These are phyloP conservation scores for Daktulosphaira vitifoliae DNA, from an alignment of 1,140 invertebrate species.

Conservation along the genomic window DNA sequence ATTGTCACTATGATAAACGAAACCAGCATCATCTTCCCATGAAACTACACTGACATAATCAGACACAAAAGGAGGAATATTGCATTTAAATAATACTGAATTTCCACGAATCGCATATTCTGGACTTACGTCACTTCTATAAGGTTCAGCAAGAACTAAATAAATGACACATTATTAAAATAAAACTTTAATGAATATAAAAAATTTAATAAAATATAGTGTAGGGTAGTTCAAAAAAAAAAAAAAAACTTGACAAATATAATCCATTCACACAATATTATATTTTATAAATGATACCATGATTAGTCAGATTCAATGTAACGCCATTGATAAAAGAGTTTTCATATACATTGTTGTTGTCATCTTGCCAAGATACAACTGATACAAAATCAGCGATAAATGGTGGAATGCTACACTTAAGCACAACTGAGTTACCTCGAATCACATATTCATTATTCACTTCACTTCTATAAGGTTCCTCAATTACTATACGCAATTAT, in stretches of 20 bases:
- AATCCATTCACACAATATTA: neutral
- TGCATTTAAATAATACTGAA: slow-evolving; percentile 85
- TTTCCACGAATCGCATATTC: slow-evolving; percentile 89
- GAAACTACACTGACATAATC: slow-evolving; percentile 80
- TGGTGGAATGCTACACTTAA: slow-evolving; percentile 85
- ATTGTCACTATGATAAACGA: slow-evolving; percentile 19
- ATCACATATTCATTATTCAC: slow-evolving; percentile 91
- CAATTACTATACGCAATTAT: slow-evolving; percentile 56
- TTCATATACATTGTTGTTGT: slow-evolving; percentile 9
- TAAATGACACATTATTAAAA: no score
- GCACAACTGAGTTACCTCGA: slow-evolving; percentile 81
- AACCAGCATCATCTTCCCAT: slow-evolving; percentile 54
- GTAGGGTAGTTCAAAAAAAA: no score
- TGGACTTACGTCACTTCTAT: slow-evolving; percentile 84
- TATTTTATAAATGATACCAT: no score
- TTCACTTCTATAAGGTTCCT: slow-evolving; percentile 80
- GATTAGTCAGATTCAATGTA: neutral
- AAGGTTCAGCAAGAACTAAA: slow-evolving; percentile 82
- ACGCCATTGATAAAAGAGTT: neutral
- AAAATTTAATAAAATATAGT: no score
- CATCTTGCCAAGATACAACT: slow-evolving; percentile 70
- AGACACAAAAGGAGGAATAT: slow-evolving; percentile 83
- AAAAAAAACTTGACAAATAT: neutral
- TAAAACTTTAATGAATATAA: no score
- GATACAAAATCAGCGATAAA: slow-evolving; percentile 86